Percentiles rank a stretch among this genome's conserved stretches.
Conservation (phyloP, 1,140 invertebrate genomes). For the Hypsibius dujardini region DNA sequence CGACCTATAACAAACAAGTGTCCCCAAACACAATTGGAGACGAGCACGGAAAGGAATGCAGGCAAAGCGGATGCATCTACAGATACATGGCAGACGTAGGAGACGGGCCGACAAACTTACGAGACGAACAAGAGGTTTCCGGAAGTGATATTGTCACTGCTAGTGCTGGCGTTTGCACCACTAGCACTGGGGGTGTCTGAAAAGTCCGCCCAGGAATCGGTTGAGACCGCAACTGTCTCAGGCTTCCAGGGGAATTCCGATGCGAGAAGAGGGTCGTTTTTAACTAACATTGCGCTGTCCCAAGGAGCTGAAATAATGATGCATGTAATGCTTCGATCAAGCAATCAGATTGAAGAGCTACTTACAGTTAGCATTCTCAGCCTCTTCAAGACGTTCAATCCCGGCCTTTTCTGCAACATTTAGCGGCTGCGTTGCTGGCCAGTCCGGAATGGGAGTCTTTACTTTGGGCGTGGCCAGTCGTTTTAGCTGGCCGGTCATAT, state of each 20-base stretch:
- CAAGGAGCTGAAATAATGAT: background rate
- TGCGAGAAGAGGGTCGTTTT: background rate
- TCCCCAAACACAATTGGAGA: too few species aligned
- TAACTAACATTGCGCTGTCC: background rate
- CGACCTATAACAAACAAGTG: too few species aligned
- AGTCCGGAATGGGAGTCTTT: background rate
- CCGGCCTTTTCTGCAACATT: conserved; percentile 6
- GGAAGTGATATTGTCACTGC: too few species aligned
- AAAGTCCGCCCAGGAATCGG: conserved; percentile 8
- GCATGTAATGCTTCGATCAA: too few species aligned
- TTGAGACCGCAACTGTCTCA: background rate
- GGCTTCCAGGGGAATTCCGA: background rate
- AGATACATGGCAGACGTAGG: too few species aligned
- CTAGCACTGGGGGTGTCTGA: background rate
- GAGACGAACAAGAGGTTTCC: too few species aligned
- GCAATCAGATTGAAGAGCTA: background rate
- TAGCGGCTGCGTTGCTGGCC: conserved; percentile 1
- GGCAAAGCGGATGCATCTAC: too few species aligned
- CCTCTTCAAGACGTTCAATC: background rate
- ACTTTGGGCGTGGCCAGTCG: background rate
- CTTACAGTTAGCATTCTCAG: conserved; percentile 15
- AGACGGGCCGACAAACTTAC: too few species aligned
- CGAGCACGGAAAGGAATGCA: too few species aligned
- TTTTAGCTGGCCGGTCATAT: background rate
- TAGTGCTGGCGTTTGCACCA: too few species aligned